These are phyloP conservation scores for Mormoops blainvillei DNA, from an alignment of 2,113 vertebrate genomes.

Conservation along the genomic window DNA sequence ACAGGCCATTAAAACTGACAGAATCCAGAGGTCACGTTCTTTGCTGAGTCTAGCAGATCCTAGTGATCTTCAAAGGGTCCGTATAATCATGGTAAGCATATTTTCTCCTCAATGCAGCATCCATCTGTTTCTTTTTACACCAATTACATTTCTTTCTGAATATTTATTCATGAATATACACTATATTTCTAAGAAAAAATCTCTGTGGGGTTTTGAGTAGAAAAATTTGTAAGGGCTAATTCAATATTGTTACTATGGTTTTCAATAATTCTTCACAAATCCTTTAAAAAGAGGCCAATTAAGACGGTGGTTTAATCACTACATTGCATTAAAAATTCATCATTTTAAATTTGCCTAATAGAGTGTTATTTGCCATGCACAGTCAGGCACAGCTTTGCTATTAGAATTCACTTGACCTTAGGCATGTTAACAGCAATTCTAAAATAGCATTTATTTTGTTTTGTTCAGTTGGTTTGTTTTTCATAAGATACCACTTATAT, in stretches of 20 bases:
- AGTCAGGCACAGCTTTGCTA: slow-evolving; percentile 65
- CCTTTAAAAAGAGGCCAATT: slow-evolving; percentile 55
- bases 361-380: slow-evolving; percentile 70
- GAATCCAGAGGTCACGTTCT: neutral
- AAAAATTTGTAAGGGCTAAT: slow-evolving; percentile 62
- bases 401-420: slow-evolving; percentile 73
- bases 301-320: slow-evolving; percentile 67
- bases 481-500: slow-evolving; percentile 29
- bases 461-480: neutral
- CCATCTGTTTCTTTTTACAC: neutral
- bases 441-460: slow-evolving; percentile 28
- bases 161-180: neutral
- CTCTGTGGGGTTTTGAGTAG: neutral
- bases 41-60: neutral
- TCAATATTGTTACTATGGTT: slow-evolving; percentile 60
- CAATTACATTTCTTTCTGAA: neutral
- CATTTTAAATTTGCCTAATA: slow-evolving; percentile 72
- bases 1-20: neutral
- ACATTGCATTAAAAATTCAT: slow-evolving; percentile 75
- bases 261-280: slow-evolving; percentile 68
- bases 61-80: neutral
- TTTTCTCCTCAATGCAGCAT: neutral
- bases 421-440: slow-evolving; percentile 53
- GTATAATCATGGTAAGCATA: neutral
- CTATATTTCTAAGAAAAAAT: neutral